Evolutionary conservation across 2,888 invertebrate species (phyloP), one percentile per base, ranked within the genome.

Genomic region (Stenolophus ochropezus): DNA sequence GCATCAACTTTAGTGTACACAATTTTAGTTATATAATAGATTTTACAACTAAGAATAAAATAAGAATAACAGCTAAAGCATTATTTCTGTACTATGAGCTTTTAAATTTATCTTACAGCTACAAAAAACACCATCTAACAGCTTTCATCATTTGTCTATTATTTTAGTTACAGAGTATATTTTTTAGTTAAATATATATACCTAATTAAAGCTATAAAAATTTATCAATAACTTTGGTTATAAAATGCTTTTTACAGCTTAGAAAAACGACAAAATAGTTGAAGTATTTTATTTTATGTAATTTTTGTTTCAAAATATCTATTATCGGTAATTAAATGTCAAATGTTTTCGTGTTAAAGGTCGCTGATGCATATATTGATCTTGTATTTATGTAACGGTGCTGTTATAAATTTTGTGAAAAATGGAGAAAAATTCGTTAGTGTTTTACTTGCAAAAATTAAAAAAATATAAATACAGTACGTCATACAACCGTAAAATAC

Each of bases 401-500:
- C 8, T 14, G 4, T 16, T 2, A 2, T 18, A 58, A 21, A 58
- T 58, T 18, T 58, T 4, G 20, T 58, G 4, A 58, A 58, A 58
- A 58, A 4, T 4, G 18, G 18, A 58, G 5, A 58, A 58, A 58
- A 58, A 58, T 4, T 1, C 2, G 18, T 58, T 20, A 58, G 58
- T 58, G 20, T 58, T n/a, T 23, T 18, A 58, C n/a, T n/a, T 18
- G 20, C 58, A 58, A 58, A 58, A 58, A 11, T n/a, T 18, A 5
- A 18, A 58, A 58, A 58, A 58, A 58, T 58, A 5, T 58, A 58
- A 58, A 58, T 56, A 56, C 18, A 56, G 18, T 56, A 56, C 58
- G 18, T 16, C 58, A 16, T 56, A 56, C 18, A 16, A 56, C 11
- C 58, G 58, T 16, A 56, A 56, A 56, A 56, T 56, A 5, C 58